These are phyloP conservation scores for Irena cyanogastra DNA, from an alignment of 2,113 vertebrate species.

Conservation along the genomic window DNA sequence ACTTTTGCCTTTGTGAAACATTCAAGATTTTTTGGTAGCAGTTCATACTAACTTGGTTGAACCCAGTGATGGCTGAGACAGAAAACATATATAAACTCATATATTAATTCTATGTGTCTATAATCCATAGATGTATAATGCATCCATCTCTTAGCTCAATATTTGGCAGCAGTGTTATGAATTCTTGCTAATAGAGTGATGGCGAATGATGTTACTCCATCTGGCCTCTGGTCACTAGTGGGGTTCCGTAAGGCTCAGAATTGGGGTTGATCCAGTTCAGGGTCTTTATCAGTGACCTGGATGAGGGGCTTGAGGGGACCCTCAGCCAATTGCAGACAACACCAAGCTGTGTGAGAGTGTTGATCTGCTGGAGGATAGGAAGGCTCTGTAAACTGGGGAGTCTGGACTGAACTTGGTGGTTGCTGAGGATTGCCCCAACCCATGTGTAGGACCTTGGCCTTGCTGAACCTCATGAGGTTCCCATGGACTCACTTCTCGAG, in stretches of 20 bases:
- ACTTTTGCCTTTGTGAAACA: background rate
- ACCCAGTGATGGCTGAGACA: background rate
- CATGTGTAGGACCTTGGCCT: background rate
- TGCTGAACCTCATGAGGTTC: background rate
- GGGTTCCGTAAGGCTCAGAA: background rate
- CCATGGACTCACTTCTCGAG: background rate
- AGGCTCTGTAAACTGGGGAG: background rate
- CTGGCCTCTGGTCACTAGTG: no score
- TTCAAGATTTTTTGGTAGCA: background rate
- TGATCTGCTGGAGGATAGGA: background rate
- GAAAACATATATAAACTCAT: background rate
- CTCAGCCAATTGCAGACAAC: background rate
- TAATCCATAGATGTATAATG: background rate
- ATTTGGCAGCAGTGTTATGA: background rate
- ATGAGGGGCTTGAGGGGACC: background rate
- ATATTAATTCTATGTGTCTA: background rate
- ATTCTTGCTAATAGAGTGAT: background rate
- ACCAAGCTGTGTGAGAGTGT: background rate
- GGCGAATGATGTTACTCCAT: background rate
- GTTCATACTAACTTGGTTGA: background rate
- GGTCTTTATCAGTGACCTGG: background rate
- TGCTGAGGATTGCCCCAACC: background rate
- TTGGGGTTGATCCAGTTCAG: background rate
- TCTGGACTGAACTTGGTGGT: background rate
- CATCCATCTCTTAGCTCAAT: background rate